Base-by-base conservation (phyloP, 2,797 vertebrate genomes). In the Chelmon rostratus region DNA sequence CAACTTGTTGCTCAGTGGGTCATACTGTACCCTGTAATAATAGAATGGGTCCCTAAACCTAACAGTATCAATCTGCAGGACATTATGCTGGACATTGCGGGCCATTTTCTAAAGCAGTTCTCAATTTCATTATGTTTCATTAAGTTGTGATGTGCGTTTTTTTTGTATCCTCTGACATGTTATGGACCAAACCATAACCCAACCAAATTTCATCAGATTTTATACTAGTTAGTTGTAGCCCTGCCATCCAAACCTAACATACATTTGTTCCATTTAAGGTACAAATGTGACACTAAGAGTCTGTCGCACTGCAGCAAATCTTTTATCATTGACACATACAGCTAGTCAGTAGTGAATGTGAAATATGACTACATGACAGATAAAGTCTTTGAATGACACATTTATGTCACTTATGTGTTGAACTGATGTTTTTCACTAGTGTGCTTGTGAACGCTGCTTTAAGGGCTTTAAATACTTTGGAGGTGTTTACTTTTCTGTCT, bases 401-500 rank as follows among this genome's bases (percentile, higher is more conserved):
- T n/a, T 28, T 10, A 50, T 8, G 13, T 63, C 10, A 38, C 15
- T 68, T 33, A 21, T 11, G 33, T 61, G 25, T 52, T 31, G n/a
- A 46, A 33, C 10, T 19, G 33, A 42, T 44, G 12, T 23, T 66
- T 61, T 50, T 44, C 19, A 16, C 13, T 2, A 7, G 25, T 19
- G 52, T 66, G 8, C 5, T 3, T 56, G 54, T 40, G 71, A 75
- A 81, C 66, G 65, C 2, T 5, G 23, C 21, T 53, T 10, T 49
- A 46, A 56, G 2, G n/a, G 46, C 71, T 66, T 61, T n/a, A 63
- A 67, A 49, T 46, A 21, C 46, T 40, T 16, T 10, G n/a, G 38
- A 40, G 59, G 25, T 33, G 8, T 77, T 86, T 62, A 62, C 19
- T 49, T 33, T 47, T 73, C 35, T 58, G 56, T 75, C 67, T 31